Conservation (phyloP, 2,888 invertebrate genomes). For the Slavum lentiscoides region DNA sequence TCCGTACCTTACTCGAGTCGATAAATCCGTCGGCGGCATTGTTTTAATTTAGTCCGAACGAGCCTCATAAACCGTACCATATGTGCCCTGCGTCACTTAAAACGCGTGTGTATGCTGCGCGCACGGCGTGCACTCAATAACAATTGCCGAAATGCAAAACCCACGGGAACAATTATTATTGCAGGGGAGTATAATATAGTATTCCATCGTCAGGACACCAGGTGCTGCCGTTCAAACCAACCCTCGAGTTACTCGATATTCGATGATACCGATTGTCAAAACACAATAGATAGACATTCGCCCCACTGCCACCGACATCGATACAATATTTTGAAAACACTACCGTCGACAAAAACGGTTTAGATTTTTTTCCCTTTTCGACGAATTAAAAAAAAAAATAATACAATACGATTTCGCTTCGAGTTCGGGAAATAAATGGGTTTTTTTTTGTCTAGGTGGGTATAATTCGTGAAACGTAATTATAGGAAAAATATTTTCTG, state of each 20-base stretch:
- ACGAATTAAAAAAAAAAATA: conserved; percentile 17
- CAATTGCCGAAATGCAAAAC: conserved; percentile 53
- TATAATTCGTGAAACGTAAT: too few species aligned
- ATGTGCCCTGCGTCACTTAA: conserved; percentile 21
- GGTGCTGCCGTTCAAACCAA: conserved; percentile 42
- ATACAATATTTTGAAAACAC: too few species aligned
- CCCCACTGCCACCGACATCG: too few species aligned
- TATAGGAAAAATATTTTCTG: too few species aligned
- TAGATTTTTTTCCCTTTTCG: too few species aligned
- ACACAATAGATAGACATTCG: conserved; percentile 21
- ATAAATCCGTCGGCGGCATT: conserved; percentile 42
- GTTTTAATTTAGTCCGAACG: conserved; percentile 47
- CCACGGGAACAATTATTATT: conserved; percentile 42
- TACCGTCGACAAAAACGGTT: too few species aligned
- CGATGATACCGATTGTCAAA: conserved; percentile 50
- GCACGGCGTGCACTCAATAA: conserved; percentile 32
- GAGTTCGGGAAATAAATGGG: too few species aligned
- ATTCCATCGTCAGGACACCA: conserved; percentile 22
- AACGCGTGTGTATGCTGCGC: neutral
- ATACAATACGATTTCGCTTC: too few species aligned
- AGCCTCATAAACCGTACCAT: conserved; percentile 43
- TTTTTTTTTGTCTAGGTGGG: too few species aligned
- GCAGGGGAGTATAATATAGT: neutral
- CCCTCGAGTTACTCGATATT: conserved; percentile 18
- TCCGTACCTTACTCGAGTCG: conserved; percentile 42